phyloP scores from a whole-genome alignment of 2,113 vertebrate genomes.

The Pedionomus torquatus region DNA sequence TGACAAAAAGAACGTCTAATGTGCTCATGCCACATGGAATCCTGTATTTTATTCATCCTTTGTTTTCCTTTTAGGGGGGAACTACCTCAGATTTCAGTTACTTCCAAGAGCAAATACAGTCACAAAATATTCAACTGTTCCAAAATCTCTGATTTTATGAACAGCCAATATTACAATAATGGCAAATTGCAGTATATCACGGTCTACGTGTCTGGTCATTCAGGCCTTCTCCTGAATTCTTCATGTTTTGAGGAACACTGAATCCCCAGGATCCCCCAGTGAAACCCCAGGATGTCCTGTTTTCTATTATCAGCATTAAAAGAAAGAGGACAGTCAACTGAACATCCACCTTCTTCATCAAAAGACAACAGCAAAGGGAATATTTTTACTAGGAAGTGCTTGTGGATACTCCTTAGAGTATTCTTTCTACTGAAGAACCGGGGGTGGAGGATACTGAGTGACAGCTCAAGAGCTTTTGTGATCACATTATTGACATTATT shows the following conservation, averaged over 20 bases:
- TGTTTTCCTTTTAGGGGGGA: background rate
- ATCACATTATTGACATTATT: no score
- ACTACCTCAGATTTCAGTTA: background rate
- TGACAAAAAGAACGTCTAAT: background rate
- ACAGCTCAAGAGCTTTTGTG: background rate
- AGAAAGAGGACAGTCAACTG: background rate
- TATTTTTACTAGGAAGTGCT: background rate
- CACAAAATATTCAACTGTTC: background rate
- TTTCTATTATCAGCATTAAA: background rate
- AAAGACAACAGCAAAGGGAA: background rate
- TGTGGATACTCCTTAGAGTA: background rate
- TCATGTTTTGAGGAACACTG: background rate
- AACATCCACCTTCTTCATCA: background rate
- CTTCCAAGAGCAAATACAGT: background rate
- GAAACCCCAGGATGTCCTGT: background rate
- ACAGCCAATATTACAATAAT: background rate
- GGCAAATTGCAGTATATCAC: background rate
- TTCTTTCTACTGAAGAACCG: background rate
- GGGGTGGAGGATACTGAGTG: background rate
- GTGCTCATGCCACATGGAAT: background rate
- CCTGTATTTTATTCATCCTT: background rate
- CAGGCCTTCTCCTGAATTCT: background rate
- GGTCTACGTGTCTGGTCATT: background rate
- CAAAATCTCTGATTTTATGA: background rate
- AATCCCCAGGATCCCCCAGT: no score